phyloP scores from a whole-genome alignment of 2,113 vertebrate species.

The Dicentrarchus labrax region DNA sequence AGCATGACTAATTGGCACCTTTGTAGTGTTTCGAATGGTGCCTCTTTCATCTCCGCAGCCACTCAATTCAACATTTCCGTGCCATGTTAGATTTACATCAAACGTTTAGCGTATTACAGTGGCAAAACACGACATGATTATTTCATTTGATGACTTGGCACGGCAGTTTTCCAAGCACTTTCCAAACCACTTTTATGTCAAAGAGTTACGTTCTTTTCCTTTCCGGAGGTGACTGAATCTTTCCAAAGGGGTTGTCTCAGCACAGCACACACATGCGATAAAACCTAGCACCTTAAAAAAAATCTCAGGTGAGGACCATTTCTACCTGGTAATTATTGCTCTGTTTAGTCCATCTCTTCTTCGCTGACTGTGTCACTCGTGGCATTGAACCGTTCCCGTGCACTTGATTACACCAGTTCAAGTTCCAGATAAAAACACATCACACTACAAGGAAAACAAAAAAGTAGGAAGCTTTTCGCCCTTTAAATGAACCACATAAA shows the following conservation, averaged over 20 bases:
- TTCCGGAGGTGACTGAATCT: constrained; percentile 47
- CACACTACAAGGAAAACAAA: constrained; percentile 38
- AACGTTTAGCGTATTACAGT: constrained; percentile 49
- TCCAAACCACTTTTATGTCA: constrained; percentile 45
- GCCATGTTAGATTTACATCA: constrained; percentile 50
- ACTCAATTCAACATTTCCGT: constrained; percentile 38
- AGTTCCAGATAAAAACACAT: constrained; percentile 69
- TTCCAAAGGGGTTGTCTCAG: constrained; percentile 61
- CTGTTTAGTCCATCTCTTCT: constrained; percentile 74
- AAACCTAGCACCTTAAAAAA: constrained; percentile 82
- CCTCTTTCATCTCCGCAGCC: constrained; percentile 52
- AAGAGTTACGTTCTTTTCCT: constrained; percentile 58
- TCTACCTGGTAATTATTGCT: constrained; percentile 87
- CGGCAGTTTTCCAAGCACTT: constrained; percentile 40
- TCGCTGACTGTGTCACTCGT: constrained; percentile 55
- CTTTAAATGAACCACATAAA: constrained; percentile 58
- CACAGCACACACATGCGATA: constrained; percentile 59
- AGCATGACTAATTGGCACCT: constrained; percentile 63
- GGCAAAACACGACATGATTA: constrained; percentile 57
- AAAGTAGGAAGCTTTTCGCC: constrained; percentile 39
- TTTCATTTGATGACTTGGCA: constrained; percentile 61
- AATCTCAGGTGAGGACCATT: constrained; percentile 70
- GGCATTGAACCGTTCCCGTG: constrained; percentile 58
- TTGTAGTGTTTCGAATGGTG: constrained; percentile 31
- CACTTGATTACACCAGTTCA: constrained; percentile 61